These are phyloP conservation scores for Thysanoteuthis rhombus DNA, from an alignment of 2,888 invertebrate genomes.

Conservation along the genomic window DNA sequence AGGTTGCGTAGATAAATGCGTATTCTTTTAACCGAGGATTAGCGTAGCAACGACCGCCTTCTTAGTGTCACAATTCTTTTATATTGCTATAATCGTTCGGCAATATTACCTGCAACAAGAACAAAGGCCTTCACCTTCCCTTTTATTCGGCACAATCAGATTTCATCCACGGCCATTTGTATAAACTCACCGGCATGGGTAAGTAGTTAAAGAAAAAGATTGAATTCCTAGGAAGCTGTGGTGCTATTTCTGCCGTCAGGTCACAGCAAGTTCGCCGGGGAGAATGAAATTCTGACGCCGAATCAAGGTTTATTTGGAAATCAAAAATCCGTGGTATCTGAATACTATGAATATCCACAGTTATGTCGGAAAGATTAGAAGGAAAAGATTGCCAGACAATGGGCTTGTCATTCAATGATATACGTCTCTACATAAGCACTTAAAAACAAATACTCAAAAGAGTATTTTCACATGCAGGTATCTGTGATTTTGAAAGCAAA, in stretches of 20 bases:
- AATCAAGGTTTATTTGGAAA: background rate
- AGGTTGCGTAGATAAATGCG: background rate
- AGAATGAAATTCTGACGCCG: too few species aligned
- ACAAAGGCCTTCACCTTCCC: background rate
- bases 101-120: slow-evolving; percentile 12
- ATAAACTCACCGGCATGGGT: background rate
- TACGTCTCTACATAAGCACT: background rate
- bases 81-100: background rate
- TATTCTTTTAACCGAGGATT: background rate
- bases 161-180: background rate
- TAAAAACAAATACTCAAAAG: background rate
- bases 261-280: background rate
- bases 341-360: background rate
- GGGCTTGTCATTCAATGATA: background rate
- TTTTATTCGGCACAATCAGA: background rate
- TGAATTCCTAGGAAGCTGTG: background rate
- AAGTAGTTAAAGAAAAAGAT: background rate
- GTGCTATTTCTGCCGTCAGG: background rate
- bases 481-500: background rate
- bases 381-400: background rate
- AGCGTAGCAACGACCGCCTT: background rate
- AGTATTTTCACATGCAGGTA: background rate
- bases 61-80: background rate
- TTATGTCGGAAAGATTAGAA: background rate
- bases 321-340: background rate